phyloP scores from a whole-genome alignment of 2,797 vertebrate species.

The Acrossocheilus fasciatus region DNA sequence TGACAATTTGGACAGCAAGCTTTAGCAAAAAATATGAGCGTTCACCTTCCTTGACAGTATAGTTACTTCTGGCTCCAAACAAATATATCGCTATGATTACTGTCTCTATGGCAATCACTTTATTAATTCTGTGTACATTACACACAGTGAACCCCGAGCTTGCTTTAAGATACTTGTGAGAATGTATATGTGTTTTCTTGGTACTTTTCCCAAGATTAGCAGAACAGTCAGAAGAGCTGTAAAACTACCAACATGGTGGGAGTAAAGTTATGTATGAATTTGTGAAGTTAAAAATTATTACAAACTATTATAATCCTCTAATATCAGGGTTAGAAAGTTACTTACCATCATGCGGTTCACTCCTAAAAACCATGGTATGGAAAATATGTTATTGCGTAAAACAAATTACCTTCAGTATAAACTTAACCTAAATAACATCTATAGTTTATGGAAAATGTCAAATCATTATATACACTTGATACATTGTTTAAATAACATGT shows the following conservation, averaged over 20 bases:
- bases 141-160: background rate
- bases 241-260: background rate
- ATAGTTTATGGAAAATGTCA: slow-evolving; percentile 29
- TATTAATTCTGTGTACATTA: background rate
- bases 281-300: background rate
- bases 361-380: background rate
- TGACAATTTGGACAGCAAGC: background rate
- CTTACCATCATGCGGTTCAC: background rate
- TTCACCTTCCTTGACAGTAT: background rate
- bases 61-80: background rate
- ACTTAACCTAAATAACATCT: background rate
- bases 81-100: background rate
- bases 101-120: background rate
- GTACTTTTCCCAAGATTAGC: background rate
- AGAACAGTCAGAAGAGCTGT: background rate
- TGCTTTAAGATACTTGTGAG: background rate
- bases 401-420: slow-evolving; percentile 16
- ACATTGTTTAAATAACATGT: slow-evolving; percentile 31
- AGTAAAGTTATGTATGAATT: background rate
- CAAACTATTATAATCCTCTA: slow-evolving; percentile 4
- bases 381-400: slow-evolving; percentile 25
- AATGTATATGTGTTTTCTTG: background rate
- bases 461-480: slow-evolving; percentile 25
- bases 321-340: background rate
- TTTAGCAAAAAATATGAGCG: background rate